These are phyloP conservation scores for Bombus waltoni DNA, from an alignment of 1,140 invertebrate genomes.

Conservation along the genomic window DNA sequence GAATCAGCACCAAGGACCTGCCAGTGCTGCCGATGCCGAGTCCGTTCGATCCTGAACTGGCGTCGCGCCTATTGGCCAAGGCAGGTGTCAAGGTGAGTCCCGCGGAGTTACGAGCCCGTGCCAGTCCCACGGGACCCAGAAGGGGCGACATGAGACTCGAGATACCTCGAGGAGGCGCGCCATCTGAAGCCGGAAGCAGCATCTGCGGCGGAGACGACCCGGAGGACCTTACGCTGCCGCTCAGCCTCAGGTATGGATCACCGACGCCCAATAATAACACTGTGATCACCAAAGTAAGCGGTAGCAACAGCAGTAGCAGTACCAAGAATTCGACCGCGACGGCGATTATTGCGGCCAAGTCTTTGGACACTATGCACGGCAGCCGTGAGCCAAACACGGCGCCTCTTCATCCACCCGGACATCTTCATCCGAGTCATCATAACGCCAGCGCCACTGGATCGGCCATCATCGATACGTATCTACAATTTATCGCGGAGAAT, in stretches of 20 bases:
- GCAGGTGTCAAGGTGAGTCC: conserved; percentile 93
- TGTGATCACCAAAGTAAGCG: conserved; percentile 78
- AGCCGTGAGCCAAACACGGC: conserved; percentile 83
- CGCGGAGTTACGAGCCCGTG: conserved; percentile 90
- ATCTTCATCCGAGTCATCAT: conserved; percentile 76
- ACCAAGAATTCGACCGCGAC: conserved; percentile 64
- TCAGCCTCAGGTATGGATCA: conserved; percentile 79
- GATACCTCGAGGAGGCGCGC: conserved; percentile 84
- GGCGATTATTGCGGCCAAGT: conserved; percentile 83
- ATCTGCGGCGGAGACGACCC: conserved; percentile 90
- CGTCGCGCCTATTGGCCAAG: conserved; percentile 90
- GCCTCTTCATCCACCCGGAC: conserved; percentile 66
- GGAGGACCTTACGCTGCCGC: conserved; percentile 89
- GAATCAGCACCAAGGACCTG: conserved; percentile 95
- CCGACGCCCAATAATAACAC: conserved; percentile 80
- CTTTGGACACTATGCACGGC: conserved; percentile 83
- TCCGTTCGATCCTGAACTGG: conserved; percentile 93
- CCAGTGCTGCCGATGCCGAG: conserved; percentile 95
- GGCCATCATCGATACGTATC: conserved; percentile 91
- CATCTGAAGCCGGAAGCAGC: conserved; percentile 87
- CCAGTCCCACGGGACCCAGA: conserved; percentile 92
- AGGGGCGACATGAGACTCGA: conserved; percentile 90
- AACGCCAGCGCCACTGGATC: conserved; percentile 85
- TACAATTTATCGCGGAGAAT: conserved; percentile 93
- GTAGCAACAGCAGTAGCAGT: conserved; percentile 64